Base-by-base conservation (phyloP, 1,140 invertebrate genomes). In the Atta cephalotes region DNA sequence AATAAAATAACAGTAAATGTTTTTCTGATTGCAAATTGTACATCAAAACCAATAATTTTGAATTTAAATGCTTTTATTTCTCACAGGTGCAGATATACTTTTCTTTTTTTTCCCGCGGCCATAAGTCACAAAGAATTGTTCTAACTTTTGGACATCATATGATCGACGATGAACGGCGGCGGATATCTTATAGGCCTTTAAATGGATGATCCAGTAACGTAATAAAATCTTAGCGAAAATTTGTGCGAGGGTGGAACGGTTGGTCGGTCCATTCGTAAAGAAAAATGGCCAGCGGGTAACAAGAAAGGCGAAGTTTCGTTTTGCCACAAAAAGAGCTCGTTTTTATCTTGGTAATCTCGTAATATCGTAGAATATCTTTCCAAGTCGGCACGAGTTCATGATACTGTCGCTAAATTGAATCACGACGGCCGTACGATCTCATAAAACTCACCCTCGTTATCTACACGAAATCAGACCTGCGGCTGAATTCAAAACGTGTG, bases 361-460 rank as follows among this genome's bases (percentile, higher is more conserved):
- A 45, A 49, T 58, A 60, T 45, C 31, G 18, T 58, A n/a, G 62
- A 88, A 78, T 68, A 45, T 82, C 76, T 87, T 39, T 21, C n/a
- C 53, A 49, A 86, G 58, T 25, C 70, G 62, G 35, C 56, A 16
- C 10, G 16, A 80, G 72, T 56, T 62, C 53, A 12, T 66, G 45
- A 84, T 60, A 28, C 58, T 3, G 62, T 63, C 72, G 76, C 87
- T 84, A 89, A 90, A 90, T 90, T 87, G 85, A 89, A 89, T 90
- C 81, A 84, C 88, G 66, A 28, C 66, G 25, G 2, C 18, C 14
- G 65, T 70, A 79, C 53, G 45, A 39, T 51, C 58, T 78, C 79
- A 60, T 89, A 89, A 89, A 90, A 74, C 53, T 89, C 60, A 21
- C 60, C 66, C 62, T 66, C 78, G 81, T 89, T 90, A 87, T 78